phyloP scores from a whole-genome alignment of 2,113 vertebrate genomes.

The Elachura formosa region DNA sequence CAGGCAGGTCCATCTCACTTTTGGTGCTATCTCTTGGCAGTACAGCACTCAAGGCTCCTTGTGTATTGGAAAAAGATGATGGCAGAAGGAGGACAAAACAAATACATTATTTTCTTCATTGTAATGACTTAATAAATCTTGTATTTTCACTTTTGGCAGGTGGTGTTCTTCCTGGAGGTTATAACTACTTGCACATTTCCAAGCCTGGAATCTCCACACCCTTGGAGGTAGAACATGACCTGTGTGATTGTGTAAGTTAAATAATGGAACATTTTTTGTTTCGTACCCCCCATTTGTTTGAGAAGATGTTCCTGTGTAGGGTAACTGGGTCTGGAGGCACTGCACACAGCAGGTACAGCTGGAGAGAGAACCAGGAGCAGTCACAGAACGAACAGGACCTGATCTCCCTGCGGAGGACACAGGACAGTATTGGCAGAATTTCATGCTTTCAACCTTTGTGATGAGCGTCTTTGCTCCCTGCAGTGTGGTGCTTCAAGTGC shows the following conservation, averaged over 20 bases:
- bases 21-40: neutral
- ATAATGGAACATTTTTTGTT: neutral
- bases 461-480: neutral
- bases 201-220: constrained; percentile 71
- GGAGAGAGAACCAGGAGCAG: neutral
- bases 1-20: neutral
- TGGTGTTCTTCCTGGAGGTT: constrained; percentile 84
- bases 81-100: neutral
- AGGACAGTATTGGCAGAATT: neutral
- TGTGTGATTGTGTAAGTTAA: constrained; percentile 72
- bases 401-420: neutral
- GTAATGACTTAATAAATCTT: neutral
- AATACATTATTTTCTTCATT: neutral
- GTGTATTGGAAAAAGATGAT: neutral
- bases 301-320: neutral
- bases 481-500: neutral
- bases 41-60: neutral
- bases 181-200: constrained; percentile 81
- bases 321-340: neutral
- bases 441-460: neutral
- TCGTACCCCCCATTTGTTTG: neutral
- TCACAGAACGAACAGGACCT: neutral
- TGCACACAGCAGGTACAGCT: neutral
- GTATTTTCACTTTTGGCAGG: constrained; percentile 63
- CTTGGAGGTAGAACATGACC: constrained; percentile 40